Base-by-base conservation (phyloP, 2,888 invertebrate genomes). In the Heliconius aoede region DNA sequence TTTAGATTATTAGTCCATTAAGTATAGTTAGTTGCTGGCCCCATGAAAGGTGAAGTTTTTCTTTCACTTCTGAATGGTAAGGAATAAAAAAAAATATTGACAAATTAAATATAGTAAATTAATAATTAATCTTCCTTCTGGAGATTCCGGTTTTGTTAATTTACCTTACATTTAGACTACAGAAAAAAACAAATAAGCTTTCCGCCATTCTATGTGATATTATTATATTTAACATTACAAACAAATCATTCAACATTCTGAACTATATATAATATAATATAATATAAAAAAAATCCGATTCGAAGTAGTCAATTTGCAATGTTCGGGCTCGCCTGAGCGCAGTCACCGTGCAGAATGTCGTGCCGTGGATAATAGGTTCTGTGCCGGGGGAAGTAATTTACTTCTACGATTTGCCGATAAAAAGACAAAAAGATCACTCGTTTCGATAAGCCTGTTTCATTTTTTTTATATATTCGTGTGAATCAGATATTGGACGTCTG, bases 321-420 rank as follows among this genome's bases (percentile, higher is more conserved):
- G 83, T 83, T 81, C 65, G 83, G 86, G 83, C 84, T 82, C 84
- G 85, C 84, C 80, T 84, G 85, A 84, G 83, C 74, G 74, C 79
- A 74, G 30, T 80, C 81, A 82, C 83, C 86, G 84, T 85, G 85
- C 85, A 85, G 82, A 88, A 84, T 82, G 82, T 78, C 84, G 82
- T 77, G 79, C 86, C 89, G 88, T 86, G 82, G 86, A 87, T 90
- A 91, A 91, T 91, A 83, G 87, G 87, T 91, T 90, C 90, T 90
- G 90, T 89, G 87, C 90, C 86, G 83, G 26, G 84, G 87, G 85
- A 87, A 71, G 76, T 64, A 58, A 65, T 76, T 76, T 76, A 73
- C 79, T 75, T 79, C 77, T 69, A 73, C 77, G 75, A 79, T 77
- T 75, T 75, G 77, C 79, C 79, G 77, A 77, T 79, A 77, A 79